These are phyloP conservation scores for Streptopelia turtur DNA, from an alignment of 2,797 vertebrate genomes.

Conservation along the genomic window DNA sequence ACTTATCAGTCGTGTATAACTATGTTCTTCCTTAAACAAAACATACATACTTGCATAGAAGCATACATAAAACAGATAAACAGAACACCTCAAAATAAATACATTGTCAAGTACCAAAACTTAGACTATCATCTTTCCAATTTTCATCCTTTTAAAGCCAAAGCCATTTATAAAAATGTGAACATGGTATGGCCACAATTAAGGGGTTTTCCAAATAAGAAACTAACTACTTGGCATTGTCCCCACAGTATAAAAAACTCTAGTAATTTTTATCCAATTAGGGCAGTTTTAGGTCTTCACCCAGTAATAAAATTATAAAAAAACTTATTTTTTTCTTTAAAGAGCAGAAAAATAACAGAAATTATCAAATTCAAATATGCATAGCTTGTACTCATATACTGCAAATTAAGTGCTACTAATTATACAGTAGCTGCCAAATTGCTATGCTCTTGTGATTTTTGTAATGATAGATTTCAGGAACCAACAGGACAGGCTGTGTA, in stretches of 20 bases:
- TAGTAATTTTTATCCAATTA: not conserved
- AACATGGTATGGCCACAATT: not conserved
- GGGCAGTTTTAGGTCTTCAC: not conserved
- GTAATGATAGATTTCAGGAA: slow-evolving; percentile 47
- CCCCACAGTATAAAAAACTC: not conserved
- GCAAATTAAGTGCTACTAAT: slow-evolving; percentile 29
- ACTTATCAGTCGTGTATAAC: not conserved
- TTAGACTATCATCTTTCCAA: not conserved
- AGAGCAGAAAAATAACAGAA: not conserved
- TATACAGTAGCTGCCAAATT: slow-evolving; percentile 4
- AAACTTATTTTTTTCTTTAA: not conserved
- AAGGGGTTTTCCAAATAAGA: not conserved
- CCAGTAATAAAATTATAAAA: not conserved
- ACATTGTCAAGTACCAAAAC: not conserved
- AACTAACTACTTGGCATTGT: not conserved
- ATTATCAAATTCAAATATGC: slow-evolving; percentile 3
- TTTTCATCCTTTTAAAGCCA: not conserved
- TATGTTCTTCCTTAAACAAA: not conserved
- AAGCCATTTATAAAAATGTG: not conserved
- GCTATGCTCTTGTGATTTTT: not conserved
- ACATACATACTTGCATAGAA: not conserved
- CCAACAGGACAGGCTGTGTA: not conserved
- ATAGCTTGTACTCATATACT: not conserved
- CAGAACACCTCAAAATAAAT: not conserved
- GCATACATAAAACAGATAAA: not conserved